Conservation (phyloP, 92 coral and sea anemone species). For the Bergia puertoricense region DNA sequence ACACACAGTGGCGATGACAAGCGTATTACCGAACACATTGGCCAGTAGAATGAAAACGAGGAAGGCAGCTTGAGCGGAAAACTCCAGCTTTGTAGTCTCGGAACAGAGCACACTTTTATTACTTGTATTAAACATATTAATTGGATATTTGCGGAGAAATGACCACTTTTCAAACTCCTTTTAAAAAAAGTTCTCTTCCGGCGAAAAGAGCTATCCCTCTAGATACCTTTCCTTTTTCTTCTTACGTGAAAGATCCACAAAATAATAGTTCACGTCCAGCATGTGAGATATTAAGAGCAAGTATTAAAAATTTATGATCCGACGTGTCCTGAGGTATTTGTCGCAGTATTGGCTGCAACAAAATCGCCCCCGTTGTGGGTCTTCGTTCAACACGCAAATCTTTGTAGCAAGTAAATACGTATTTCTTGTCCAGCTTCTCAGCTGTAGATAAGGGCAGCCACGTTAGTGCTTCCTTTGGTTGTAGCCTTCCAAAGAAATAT, state of each 20-base stretch:
- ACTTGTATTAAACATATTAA: constrained; percentile 32
- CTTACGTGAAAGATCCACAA: not conserved
- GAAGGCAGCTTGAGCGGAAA: constrained; percentile 34
- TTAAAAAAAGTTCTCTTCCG: not conserved
- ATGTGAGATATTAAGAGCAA: not conserved
- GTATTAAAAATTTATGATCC: not conserved
- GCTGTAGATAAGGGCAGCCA: no score
- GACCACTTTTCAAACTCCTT: not conserved
- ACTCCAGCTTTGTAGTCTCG: constrained; percentile 31
- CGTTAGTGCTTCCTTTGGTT: no score
- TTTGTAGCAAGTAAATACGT: no score
- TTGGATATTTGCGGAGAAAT: not conserved
- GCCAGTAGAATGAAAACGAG: constrained; percentile 24
- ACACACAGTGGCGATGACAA: constrained; percentile 30
- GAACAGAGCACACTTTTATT: constrained; percentile 17
- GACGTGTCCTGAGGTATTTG: not conserved
- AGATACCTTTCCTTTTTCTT: not conserved
- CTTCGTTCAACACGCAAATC: not conserved
- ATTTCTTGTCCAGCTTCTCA: no score
- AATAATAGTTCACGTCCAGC: not conserved
- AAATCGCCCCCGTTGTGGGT: not conserved
- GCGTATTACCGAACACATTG: constrained; percentile 24
- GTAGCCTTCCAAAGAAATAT: no score
- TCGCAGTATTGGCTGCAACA: not conserved
- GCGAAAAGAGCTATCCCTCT: not conserved